phyloP scores from a whole-genome alignment of 2,888 invertebrate genomes.

The Fissipunctia ypsillon region DNA sequence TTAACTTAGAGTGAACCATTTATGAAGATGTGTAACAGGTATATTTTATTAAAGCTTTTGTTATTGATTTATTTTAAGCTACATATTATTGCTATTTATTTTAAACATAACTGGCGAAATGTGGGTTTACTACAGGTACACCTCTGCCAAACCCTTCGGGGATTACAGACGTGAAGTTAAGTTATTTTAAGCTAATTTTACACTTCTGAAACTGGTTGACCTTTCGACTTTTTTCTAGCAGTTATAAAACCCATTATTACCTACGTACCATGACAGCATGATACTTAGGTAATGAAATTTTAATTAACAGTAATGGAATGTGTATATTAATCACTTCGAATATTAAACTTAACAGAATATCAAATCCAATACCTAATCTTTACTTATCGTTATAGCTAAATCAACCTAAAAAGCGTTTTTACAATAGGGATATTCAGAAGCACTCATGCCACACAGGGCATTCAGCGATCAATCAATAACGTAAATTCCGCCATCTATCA shows the following conservation, averaged over 20 bases:
- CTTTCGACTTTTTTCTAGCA: neutral
- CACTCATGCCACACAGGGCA: conserved; percentile 26
- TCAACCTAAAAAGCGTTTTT: conserved; percentile 4
- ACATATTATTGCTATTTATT: too few species aligned
- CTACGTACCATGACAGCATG: neutral
- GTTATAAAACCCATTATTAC: neutral
- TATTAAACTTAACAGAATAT: conserved; percentile 1
- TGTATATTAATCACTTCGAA: neutral
- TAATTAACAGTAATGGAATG: too few species aligned
- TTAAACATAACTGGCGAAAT: too few species aligned
- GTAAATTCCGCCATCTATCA: conserved; percentile 59
- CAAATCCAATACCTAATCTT: neutral
- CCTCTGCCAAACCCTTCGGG: too few species aligned
- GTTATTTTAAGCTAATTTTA: neutral
- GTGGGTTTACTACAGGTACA: too few species aligned
- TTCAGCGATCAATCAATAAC: conserved; percentile 63
- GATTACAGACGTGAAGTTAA: too few species aligned
- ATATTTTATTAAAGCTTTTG: neutral
- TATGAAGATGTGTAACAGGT: neutral
- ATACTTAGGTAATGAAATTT: too few species aligned
- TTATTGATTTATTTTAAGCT: neutral
- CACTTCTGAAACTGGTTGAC: neutral
- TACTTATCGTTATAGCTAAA: neutral
- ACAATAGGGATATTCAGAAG: conserved; percentile 16
- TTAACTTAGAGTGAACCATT: neutral